Base-by-base conservation (phyloP, 1,140 invertebrate genomes). In the Riptortus pedestris region DNA sequence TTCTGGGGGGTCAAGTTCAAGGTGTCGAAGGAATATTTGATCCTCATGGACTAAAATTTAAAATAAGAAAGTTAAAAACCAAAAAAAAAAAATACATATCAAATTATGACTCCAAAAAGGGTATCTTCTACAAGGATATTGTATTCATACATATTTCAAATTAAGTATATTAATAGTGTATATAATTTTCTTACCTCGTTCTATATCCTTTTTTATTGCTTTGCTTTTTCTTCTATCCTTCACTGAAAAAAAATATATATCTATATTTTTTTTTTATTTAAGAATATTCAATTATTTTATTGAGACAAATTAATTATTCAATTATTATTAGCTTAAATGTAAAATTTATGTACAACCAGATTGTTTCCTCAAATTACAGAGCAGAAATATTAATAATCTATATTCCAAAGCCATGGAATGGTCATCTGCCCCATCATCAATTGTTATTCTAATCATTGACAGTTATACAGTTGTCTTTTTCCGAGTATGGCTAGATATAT, bases 1-100 rank as follows among this genome's bases (percentile, higher is more conserved):
- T 3, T 80, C 73, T 1, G 87, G 86, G 1, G 87, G 86, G 72
- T 90, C 88, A 61, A 91, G 76, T 72, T 90, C 88, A 67, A 91
- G 74, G 70, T 90, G 88, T 64, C 85, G 77, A 29, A 91, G 78
- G 73, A 90, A 90, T 48, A 75, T 77, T 38, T 77, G 71, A 69
- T 80, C 79, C 65, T 80, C 79, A 31, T 71, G 63, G 22, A 65
- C 78, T 79, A 66, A 24, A 70, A 70, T 18, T 31, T 67, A 61
- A 65, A 66, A 24, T 58, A 31, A 28, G 43, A 27, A 61, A 61
- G 12, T 47, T 2, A 47, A 4, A 20, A 47, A 20, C 18, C 1
- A n/a, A n/a, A n/a, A n/a, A n/a, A n/a, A n/a, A n/a, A n/a, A n/a
- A n/a, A n/a, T n/a, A n/a, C 14, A 48, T 11, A 9, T n/a, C 9